These are phyloP conservation scores for Bos javanicus DNA, from an alignment of 2,113 vertebrate species.

Conservation along the genomic window DNA sequence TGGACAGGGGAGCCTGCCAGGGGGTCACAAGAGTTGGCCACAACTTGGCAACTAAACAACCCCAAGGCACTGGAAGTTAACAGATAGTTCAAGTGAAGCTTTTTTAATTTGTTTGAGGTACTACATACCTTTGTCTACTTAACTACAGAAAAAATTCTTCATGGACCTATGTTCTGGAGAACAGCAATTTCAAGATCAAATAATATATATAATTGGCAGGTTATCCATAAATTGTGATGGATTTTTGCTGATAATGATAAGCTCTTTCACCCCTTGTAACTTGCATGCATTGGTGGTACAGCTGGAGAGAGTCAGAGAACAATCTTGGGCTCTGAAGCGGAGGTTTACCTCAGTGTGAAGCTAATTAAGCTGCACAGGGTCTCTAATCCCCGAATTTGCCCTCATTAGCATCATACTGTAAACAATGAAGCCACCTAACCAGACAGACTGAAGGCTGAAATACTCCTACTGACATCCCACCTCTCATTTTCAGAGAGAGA, in stretches of 20 bases:
- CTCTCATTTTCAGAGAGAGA: not conserved
- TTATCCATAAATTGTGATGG: not conserved
- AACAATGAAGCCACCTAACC: conserved; percentile 33
- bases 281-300: not conserved
- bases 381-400: conserved; percentile 27
- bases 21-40: not conserved
- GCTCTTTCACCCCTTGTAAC: not conserved
- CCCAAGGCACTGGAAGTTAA: not conserved
- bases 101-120: not conserved
- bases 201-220: not conserved
- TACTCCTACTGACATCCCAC: not conserved
- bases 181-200: conserved; percentile 17
- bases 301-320: not conserved
- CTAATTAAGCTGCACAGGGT: conserved; percentile 50
- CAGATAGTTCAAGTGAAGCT: not conserved
- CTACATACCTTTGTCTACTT: not conserved
- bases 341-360: conserved; percentile 37
- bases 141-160: not conserved
- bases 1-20: too few relatives aligned
- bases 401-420: conserved; percentile 51
- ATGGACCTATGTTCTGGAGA: not conserved
- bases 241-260: conserved; percentile 4
- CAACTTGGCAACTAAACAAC: not conserved
- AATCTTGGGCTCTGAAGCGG: not conserved
- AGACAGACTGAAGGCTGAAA: conserved; percentile 20